Conservation (phyloP, 2,113 vertebrate genomes). For the Orthochromis indermauri region DNA sequence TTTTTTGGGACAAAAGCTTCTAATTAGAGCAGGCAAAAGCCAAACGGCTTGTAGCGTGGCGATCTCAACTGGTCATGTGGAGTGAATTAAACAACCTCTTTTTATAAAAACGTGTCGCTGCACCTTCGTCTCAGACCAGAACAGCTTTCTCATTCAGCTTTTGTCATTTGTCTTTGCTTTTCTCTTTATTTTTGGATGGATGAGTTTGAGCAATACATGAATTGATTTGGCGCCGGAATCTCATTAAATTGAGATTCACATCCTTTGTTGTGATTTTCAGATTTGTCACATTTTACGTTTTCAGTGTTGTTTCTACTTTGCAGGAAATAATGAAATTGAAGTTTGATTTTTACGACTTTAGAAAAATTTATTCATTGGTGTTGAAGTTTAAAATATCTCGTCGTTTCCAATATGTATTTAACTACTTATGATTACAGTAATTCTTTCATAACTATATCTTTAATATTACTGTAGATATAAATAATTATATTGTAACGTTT, state of each 20-base stretch:
- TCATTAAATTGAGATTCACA: not conserved
- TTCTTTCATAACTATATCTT: not conserved
- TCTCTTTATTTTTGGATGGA: not conserved
- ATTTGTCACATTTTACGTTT: not conserved
- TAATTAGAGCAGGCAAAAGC: conserved; percentile 15
- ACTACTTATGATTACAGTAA: not conserved
- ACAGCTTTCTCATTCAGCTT: not conserved
- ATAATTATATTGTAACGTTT: not conserved
- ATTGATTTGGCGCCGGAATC: not conserved
- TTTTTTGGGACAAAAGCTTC: not conserved
- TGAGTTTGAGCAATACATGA: not conserved
- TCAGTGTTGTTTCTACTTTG: not conserved
- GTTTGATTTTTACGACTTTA: not conserved
- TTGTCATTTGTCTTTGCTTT: not conserved
- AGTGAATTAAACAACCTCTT: conserved; percentile 6
- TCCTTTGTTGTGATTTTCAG: not conserved
- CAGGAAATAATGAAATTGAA: not conserved
- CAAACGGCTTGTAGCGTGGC: not conserved
- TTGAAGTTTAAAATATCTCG: not conserved
- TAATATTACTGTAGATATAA: not conserved
- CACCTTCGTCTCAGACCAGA: not conserved
- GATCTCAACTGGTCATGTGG: not conserved
- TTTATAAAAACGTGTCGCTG: not conserved
- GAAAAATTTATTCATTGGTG: not conserved
- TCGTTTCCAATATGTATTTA: not conserved